Base-by-base conservation (phyloP, 2,888 invertebrate species). In the Cephus pygmeus region DNA sequence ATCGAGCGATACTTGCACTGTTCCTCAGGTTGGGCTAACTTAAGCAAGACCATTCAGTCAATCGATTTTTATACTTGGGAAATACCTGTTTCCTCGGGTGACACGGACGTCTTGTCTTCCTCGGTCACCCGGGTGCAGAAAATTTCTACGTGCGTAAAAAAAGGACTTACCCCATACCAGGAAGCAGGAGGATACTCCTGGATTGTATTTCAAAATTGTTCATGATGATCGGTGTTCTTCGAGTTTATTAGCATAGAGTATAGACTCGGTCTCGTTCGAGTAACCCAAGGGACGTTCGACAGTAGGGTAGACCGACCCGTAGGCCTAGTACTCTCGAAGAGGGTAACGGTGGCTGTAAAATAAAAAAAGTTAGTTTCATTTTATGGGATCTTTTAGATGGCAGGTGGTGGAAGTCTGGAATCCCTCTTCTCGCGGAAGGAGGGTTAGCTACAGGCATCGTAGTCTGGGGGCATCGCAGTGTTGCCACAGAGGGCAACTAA, bases 291-390 rank as follows among this genome's bases (percentile, higher is more conserved):
- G 73, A 69, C 23, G 31, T 68, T 56, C 56, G 77, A 12, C 15
- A 35, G 69, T 34, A 15, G 69, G 36, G 40, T 33, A 73, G 40
- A 56, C 73, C 56, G 9, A 56, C 9, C 56, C 75, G 77, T 73
- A 75, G 73, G 74, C 69, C 77, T 68, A 56, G 74, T 71, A 6
- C 71, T 71, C 11, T 71, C 77, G 75, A 75, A 75, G 80, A 79
- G 76, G 76, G 73, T 73, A 73, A 77, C 73, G 74, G 76, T 77
- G 79, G 79, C 76, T 80, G 76, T 80, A 79, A 80, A 81, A 82
- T 81, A 77, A 79, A 81, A 86, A 84, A 85, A 87, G 84, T 86
- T 86, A 86, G 83, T 84, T 77, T 73, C 82, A 83, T 86, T 87
- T 87, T 84, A 84, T 85, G 84, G 82, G 81, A 81, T 79, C 79